Base-by-base conservation (phyloP, 2,113 vertebrate genomes). In the Calidris pugnax region DNA sequence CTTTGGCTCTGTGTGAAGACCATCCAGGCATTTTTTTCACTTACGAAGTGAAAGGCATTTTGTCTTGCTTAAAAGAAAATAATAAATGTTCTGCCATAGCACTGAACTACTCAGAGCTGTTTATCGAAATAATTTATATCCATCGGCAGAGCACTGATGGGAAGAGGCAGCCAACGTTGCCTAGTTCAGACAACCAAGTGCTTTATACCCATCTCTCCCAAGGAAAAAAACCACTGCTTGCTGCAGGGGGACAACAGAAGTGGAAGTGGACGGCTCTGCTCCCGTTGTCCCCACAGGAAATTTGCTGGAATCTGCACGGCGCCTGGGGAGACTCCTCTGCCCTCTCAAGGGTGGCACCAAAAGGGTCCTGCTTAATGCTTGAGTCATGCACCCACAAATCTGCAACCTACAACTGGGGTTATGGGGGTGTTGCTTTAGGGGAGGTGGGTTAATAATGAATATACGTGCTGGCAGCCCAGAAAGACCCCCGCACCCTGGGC, bases 251-350 rank as follows among this genome's bases (percentile, higher is more conserved):
- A 89, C 48, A 47, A n/a, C 10, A 23, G 57, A 17, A 37, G 10
- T 7, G 47, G 0, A 12, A 66, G 50, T 1, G 6, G 39, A 39
- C 1, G 16, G 39, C 45, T 76, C 35, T 18, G 43, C 39, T 66
- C 56, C 56, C 2, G 0, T 23, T 35, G 15, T 21, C 23, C 39
- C 3, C 19, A 32, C 2, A 0, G 14, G 18, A n/a, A 47, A 39
- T 30, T 47, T 6, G 33, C 37, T 4, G 2, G 32, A 48, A 32
- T 21, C 57, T 3, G 0, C 55, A 39, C 3, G 2, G 56, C 1
- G 3, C 45, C 72, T 10, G 26, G 12, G 18, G 8, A 64, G 12
- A 14, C 50, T 19, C 64, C 14, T 33, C 28, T 14, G 60, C 7
- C 66, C 35, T 22, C 51, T 21, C 55, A n/a, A 47, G 27, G 48